Evolutionary conservation across 2,113 vertebrate species (phyloP), one percentile per base, ranked within the genome.

Genomic region (Chinchilla lanigera): DNA sequence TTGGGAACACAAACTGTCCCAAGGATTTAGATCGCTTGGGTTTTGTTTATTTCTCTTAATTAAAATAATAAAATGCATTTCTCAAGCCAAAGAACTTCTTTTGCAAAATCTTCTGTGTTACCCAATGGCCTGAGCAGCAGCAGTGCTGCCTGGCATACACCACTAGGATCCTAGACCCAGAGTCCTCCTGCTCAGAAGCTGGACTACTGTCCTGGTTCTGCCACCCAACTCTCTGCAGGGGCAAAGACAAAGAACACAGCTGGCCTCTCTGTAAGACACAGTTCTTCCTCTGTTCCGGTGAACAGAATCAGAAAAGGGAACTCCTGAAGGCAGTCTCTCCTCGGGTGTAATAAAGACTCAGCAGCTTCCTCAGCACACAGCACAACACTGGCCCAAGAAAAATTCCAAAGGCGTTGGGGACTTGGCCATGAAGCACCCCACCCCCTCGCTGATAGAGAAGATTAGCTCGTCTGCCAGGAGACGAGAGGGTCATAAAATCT

Each of bases 301-400:
- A 54, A 69, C 80, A 67, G 67, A 52, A 22, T 38, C 60, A 90
- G 92, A 97, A 98, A 98, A 88, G 82, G 97, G 97, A 97, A 98
- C 96, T 92, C 88, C 41, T 44, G 35, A 86, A 89, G 89, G 71
- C 10, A 58, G 52, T 80, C 60, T 87, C 63, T 85, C 47, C 35
- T 71, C 54, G 61, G 58, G 35, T 71, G 38, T 35, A 71, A 47
- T n/a, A 71, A 84, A 87, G 50, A 50, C 90, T 71, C 81, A 90
- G 85, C 87, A 88, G 58, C 89, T 95, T 85, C 84, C 4, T 56
- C 17, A 89, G 30, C 77, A 47, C 88, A 35, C 22, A 44, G 88
- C 77, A 44, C 54, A 8, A 50, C 3, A 2, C 38, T 1, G 3
- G 35, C 80, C 56, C 19, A 56, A 67, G 50, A 38, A 63, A 88